These are phyloP conservation scores for Pseudonaja textilis DNA, from an alignment of 2,113 vertebrate genomes.

Conservation along the genomic window DNA sequence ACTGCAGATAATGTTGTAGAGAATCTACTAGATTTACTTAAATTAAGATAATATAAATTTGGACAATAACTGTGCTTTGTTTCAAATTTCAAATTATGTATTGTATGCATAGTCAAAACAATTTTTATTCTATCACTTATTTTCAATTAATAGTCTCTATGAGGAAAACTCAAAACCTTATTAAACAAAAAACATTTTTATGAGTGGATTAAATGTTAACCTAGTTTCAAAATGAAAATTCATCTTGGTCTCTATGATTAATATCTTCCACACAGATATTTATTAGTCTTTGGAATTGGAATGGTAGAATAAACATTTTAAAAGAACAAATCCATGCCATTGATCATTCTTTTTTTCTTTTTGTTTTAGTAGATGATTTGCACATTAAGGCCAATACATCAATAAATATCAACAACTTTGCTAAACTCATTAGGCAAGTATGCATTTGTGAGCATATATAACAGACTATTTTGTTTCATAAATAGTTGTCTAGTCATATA, in stretches of 20 bases:
- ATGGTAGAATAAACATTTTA: slow-evolving; percentile 24
- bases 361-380: not conserved
- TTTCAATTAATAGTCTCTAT: slow-evolving; percentile 17
- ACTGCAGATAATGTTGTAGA: not conserved
- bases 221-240: slow-evolving; percentile 18
- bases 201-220: slow-evolving; percentile 28
- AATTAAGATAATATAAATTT: not conserved
- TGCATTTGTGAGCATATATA: not conserved
- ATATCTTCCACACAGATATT: not conserved
- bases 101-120: slow-evolving; percentile 10
- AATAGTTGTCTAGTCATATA: slow-evolving; percentile 32
- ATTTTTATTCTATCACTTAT: slow-evolving; percentile 5
- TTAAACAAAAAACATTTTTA: not conserved
- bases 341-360: slow-evolving; percentile 23
- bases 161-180: slow-evolving; percentile 12
- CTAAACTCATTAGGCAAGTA: slow-evolving; percentile 35
- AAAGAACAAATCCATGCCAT: slow-evolving; percentile 18
- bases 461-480: slow-evolving; percentile 33
- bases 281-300: slow-evolving; percentile 41
- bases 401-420: slow-evolving; percentile 26
- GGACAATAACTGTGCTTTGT: not conserved
- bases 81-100: not conserved
- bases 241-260: slow-evolving; percentile 17
- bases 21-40: not conserved
- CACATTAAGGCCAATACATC: not conserved